Base-by-base conservation (phyloP, 2,113 vertebrate genomes). In the Oryzias woworae region DNA sequence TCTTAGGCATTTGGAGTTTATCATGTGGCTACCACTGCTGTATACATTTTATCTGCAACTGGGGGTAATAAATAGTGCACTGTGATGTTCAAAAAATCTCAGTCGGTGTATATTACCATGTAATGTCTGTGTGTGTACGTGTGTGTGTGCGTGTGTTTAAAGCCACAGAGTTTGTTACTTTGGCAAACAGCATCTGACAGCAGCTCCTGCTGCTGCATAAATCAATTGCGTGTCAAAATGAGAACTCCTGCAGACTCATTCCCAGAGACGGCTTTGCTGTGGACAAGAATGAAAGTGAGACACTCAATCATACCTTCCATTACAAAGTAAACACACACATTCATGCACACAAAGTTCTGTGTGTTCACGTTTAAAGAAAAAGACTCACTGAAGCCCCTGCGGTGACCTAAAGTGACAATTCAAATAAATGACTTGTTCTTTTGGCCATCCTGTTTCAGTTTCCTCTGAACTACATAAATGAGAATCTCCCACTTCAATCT, bases 161-260 rank as follows among this genome's bases (percentile, higher is more conserved):
- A 76, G 62, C 59, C 59, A 72, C 20, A 24, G 56, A 78, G 58
- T 76, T 69, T 80, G 64, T 69, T 68, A 75, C 61, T 61, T 71
- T 58, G 72, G 67, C 63, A 74, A 53, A 74, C 58, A 59, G 75
- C 0, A n/a, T 3, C 20, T 52, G 63, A 51, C 36, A 1, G 31
- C 57, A 60, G 53, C 50, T 2, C 52, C 57, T 20, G 23, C 20
- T 20, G 3, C 65, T 58, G 44, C 54, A 76, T 76, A 58, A 81
- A 85, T 77, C 58, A 78, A 73, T 54, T 57, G 62, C 52, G 48
- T 62, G 70, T 82, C 82, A 74, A 57, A 71, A 62, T 1, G 4
- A 69, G 71, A 55, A 74, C 66, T 81, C 75, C 64, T 61, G 63
- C 45, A 70, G 78, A 79, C 75, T 72, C 76, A 67, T 67, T 79